These are phyloP conservation scores for Drosophila yakuba DNA, from an alignment of 1,140 invertebrate genomes.

Conservation along the genomic window DNA sequence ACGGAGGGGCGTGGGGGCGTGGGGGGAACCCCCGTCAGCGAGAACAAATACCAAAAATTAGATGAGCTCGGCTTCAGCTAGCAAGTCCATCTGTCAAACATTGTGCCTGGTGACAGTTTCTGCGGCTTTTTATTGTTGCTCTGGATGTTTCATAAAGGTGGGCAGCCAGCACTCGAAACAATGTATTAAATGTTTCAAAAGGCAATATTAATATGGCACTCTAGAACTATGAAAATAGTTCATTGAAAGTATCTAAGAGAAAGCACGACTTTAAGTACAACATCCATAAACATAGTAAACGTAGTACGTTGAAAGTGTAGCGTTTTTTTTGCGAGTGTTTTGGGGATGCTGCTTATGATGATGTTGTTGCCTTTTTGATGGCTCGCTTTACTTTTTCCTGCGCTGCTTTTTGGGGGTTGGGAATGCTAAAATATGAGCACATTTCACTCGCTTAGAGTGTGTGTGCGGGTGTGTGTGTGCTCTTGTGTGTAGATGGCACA, in stretches of 20 bases:
- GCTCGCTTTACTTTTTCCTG: constrained; percentile 12
- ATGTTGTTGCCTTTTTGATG: constrained; percentile 39
- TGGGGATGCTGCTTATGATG: constrained; percentile 41
- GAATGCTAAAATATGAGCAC: constrained; percentile 70
- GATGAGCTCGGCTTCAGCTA: constrained; percentile 59
- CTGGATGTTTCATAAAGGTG: neutral
- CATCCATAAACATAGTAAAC: no score
- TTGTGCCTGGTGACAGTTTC: constrained; percentile 68
- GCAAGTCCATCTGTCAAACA: constrained; percentile 74
- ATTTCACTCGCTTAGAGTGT: constrained; percentile 41
- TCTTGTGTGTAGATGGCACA: constrained; percentile 36
- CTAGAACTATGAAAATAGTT: no score
- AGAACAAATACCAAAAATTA: constrained; percentile 70
- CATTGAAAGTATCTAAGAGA: neutral
- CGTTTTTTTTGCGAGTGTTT: neutral
- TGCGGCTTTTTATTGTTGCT: constrained; percentile 69
- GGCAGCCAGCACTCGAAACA: constrained; percentile 4
- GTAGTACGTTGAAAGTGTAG: no score
- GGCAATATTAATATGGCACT: no score
- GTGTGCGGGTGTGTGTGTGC: constrained; percentile 15
- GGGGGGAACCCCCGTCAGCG: neutral
- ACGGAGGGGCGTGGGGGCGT: no score
- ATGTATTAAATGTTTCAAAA: neutral
- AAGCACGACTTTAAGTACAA: no score
- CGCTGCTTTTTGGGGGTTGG: neutral